A percentile compares a stretch with the other conserved stretches of the same genome.
Evolutionary conservation across 2,113 vertebrate species (phyloP).

Genomic region (Choloepus hoffmanni): DNA sequence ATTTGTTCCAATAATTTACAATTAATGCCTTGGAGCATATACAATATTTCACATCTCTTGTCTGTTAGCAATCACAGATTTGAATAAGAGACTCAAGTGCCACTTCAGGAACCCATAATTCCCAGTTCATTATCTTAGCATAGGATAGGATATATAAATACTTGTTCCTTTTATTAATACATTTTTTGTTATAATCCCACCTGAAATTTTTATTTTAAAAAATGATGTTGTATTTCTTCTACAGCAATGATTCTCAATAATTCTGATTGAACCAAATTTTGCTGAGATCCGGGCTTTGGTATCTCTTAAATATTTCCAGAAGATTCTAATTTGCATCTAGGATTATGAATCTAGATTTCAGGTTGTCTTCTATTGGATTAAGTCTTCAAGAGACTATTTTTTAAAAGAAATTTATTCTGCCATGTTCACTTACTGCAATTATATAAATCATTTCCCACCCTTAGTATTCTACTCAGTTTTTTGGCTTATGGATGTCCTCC

Average conservation of each 20-base stretch:
- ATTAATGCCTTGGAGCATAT: neutral
- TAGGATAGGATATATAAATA: neutral
- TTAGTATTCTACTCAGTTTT: neutral
- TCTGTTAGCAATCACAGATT: neutral
- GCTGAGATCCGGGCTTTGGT: neutral
- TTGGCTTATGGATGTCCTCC: neutral
- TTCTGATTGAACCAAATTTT: slow-evolving; percentile 1
- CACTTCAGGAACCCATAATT: neutral
- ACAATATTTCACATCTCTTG: neutral
- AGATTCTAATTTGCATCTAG: neutral
- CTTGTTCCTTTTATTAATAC: neutral
- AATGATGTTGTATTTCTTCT: neutral
- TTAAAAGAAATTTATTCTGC: neutral
- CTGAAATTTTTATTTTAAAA: neutral
- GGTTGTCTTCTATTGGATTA: neutral
- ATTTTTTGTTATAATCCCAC: neutral
- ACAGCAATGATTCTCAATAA: neutral
- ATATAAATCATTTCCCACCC: neutral
- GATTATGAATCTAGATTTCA: neutral
- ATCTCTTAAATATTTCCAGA: neutral
- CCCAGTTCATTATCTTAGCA: neutral
- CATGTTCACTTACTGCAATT: neutral
- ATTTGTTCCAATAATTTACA: neutral
- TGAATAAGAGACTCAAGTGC: neutral
- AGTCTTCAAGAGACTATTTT: neutral